Evolutionary conservation across 2,888 invertebrate species (phyloP).

Genomic region (Drosophila kanekoi): DNA sequence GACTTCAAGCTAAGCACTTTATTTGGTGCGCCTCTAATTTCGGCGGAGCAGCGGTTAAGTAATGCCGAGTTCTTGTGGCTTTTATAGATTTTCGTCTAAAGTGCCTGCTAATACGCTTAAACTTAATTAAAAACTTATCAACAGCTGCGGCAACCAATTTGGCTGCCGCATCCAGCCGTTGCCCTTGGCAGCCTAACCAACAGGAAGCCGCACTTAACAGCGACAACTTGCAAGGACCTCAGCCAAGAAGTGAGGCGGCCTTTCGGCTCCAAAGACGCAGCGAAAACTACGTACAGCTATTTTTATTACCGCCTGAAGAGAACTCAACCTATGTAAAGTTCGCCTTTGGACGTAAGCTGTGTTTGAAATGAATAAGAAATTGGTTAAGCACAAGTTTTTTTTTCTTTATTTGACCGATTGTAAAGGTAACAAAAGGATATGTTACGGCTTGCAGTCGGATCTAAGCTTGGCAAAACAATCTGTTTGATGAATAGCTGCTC

Average conservation of each 20-base stretch:
- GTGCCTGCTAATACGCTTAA: conserved; percentile 72
- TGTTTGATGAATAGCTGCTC: too few relatives aligned
- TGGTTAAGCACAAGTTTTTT: too few relatives aligned
- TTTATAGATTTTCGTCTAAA: conserved; percentile 51
- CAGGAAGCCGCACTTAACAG: conserved; percentile 2
- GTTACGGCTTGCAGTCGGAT: too few relatives aligned
- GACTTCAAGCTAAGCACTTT: conserved; percentile 31
- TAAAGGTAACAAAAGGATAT: too few relatives aligned
- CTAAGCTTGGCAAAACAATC: too few relatives aligned
- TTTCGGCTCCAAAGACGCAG: conserved; percentile 4
- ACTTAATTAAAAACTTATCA: conserved; percentile 78
- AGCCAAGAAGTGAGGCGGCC: background rate
- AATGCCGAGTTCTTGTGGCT: conserved; percentile 41
- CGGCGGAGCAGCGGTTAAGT: conserved; percentile 22
- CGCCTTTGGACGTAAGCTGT: background rate
- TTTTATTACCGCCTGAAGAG: conserved; percentile 1
- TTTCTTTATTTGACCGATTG: too few relatives aligned
- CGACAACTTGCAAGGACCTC: conserved; percentile 8
- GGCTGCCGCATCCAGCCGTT: conserved; percentile 28
- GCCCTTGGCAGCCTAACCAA: conserved; percentile 38
- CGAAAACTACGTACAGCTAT: conserved; percentile 25
- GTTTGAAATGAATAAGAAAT: background rate
- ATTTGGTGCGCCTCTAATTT: conserved; percentile 24
- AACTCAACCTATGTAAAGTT: background rate
- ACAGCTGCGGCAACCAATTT: conserved; percentile 72